phyloP scores from a whole-genome alignment of 2,888 invertebrate genomes.

The Lacanobia oleracea region DNA sequence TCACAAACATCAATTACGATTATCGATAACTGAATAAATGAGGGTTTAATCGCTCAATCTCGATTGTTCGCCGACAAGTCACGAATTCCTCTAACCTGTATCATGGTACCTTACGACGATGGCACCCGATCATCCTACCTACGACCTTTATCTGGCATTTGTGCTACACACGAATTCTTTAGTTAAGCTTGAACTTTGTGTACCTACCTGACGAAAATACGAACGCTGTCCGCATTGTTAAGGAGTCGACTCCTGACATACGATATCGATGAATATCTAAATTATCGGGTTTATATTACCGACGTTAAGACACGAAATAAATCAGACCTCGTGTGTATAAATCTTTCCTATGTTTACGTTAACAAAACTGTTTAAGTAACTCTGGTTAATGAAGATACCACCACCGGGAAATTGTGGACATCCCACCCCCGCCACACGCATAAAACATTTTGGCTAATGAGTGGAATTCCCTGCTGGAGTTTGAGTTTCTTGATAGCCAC shows the following conservation, averaged over 20 bases:
- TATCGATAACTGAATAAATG: conserved; percentile 64
- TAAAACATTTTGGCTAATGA: no score
- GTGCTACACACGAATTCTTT: conserved; percentile 77
- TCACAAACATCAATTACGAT: conserved; percentile 60
- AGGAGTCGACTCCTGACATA: conserved; percentile 71
- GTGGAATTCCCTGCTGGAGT: no score
- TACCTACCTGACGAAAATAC: conserved; percentile 73
- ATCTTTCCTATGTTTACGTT: not conserved
- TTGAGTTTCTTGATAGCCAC: no score
- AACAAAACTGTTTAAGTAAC: not conserved
- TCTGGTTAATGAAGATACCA: not conserved
- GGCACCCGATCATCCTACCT: conserved; percentile 68
- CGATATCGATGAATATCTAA: conserved; percentile 53
- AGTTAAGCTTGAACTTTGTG: conserved; percentile 80
- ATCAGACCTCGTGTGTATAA: not conserved
- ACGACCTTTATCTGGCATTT: conserved; percentile 87
- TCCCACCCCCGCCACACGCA: no score
- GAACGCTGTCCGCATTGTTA: conserved; percentile 80
- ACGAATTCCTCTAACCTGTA: conserved; percentile 73
- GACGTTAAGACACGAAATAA: not conserved
- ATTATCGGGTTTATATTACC: conserved; percentile 31
- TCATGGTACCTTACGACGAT: conserved; percentile 66
- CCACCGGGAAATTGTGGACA: no score
- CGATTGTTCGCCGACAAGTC: conserved; percentile 74
- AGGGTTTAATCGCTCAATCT: conserved; percentile 70